Evolutionary conservation across 2,888 invertebrate genomes (phyloP).

Genomic region (Sarcophaga subvicina): DNA sequence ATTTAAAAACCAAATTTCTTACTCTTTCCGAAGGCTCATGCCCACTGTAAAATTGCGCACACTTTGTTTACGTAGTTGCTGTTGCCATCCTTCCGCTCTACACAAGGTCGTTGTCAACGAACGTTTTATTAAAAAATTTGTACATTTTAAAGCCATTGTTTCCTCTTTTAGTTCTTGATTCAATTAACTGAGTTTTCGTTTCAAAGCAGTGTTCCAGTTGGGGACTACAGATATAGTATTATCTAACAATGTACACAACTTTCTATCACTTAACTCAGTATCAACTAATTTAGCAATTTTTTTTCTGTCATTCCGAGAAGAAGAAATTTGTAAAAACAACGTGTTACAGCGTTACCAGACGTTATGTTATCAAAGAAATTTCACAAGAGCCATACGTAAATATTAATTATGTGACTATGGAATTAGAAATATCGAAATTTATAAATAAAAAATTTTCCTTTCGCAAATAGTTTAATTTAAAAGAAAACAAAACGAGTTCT

Average conservation of each 20-base stretch:
- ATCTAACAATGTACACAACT: conserved; percentile 58
- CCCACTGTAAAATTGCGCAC: conserved; percentile 64
- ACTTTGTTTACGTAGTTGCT: conserved; percentile 55
- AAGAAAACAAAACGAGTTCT: too few relatives aligned
- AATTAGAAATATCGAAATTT: not conserved
- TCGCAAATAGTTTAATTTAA: too few relatives aligned
- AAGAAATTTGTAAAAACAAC: conserved; percentile 31
- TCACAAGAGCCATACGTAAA: not conserved
- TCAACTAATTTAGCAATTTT: conserved; percentile 23
- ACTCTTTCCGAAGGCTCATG: conserved; percentile 64
- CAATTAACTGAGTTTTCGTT: conserved; percentile 47
- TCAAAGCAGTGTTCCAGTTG: not conserved
- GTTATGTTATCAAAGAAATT: not conserved
- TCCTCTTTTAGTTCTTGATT: not conserved
- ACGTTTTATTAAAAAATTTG: conserved; percentile 40
- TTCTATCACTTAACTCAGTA: conserved; percentile 47
- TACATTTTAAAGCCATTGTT: conserved; percentile 55
- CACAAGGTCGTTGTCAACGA: conserved; percentile 4
- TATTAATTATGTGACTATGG: not conserved
- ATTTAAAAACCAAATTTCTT: conserved; percentile 33
- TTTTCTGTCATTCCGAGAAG: conserved; percentile 31
- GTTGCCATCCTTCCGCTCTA: conserved; percentile 31
- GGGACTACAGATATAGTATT: conserved; percentile 25
- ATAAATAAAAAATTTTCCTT: too few relatives aligned
- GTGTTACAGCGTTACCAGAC: not conserved